Base-by-base conservation (phyloP, 2,113 vertebrate species). In the Lipotes vexillifer region DNA sequence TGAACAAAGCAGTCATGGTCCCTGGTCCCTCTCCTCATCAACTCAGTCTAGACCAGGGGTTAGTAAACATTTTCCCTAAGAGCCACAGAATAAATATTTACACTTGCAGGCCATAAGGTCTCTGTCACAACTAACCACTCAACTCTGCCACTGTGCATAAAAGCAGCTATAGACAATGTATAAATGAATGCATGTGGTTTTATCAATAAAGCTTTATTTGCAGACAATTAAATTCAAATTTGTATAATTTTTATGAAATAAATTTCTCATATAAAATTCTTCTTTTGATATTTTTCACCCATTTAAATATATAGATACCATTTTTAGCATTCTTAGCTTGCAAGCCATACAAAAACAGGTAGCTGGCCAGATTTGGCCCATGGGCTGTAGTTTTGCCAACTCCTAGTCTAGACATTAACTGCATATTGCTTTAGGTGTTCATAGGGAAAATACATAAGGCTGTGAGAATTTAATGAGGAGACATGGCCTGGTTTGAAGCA, bases 311-410 rank as follows among this genome's bases (percentile, higher is more conserved):
- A 87, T 25, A 86, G 85, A 92, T 20, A 71, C 8, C 11, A 87
- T 55, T 81, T 94, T 90, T 49, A 59, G 81, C 77, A 66, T 82
- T 72, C 36, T 38, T 74, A 57, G 52, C 18, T 95, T 95, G 36
- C 36, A 93, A 90, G 80, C 21, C 36, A 89, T 31, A 90, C 14
- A 86, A 91, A 93, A 90, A 90, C 44, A 97, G 71, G 49, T 25
- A 86, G 63, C 9, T 25, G 8, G 33, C 41, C 75, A 66, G 52
- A 78, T 92, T 2, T 81, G 44, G 63, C 20, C 61, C 83, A 57
- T 3, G 9, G 66, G 55, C n/a, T 77, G 12, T 12, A 59, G 75
- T 90, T 89, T 78, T 75, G 52, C 77, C 63, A 94, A 90, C 14
- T 69, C 66, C 27, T 83, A 20, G 55, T 57, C 65, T 36, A 95